A percentile compares a stretch with the other conserved stretches of the same genome.
Conservation (phyloP, 1,140 invertebrate species). For the Lordiphosa collinella region DNA sequence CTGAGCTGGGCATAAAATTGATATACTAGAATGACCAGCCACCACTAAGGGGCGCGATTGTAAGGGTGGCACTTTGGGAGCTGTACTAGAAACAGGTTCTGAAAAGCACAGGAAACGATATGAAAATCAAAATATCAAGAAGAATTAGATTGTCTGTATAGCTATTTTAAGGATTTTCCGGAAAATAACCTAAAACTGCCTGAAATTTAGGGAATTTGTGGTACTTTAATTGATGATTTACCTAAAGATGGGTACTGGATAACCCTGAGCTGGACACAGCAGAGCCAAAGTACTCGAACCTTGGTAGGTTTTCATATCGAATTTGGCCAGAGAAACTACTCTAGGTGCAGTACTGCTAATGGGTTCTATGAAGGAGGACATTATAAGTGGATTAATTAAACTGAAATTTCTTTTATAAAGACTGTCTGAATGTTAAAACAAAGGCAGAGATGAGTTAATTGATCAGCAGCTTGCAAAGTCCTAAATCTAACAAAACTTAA, state of each 20-base stretch:
- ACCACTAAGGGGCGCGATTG: conserved; percentile 65
- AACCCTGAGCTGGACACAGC: conserved; percentile 87
- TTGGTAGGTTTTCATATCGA: conserved; percentile 81
- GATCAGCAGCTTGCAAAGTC: no score
- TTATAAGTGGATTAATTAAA: background rate
- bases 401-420: background rate
- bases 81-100: conserved; percentile 86
- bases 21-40: conserved; percentile 67
- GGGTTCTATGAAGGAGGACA: conserved; percentile 82
- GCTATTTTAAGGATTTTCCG: background rate
- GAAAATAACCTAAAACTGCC: no score
- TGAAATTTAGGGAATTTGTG: conserved; percentile 10
- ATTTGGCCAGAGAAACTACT: conserved; percentile 78
- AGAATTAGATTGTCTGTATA: no score
- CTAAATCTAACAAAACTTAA: no score
- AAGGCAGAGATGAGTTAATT: no score
- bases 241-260: conserved; percentile 85
- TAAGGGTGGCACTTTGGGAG: conserved; percentile 79
- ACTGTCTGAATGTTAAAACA: conserved; percentile 25
- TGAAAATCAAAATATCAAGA: background rate
- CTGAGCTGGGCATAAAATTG: conserved; percentile 84
- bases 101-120: conserved; percentile 25
- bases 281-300: conserved; percentile 80
- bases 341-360: conserved; percentile 85
- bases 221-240: conserved; percentile 59